These are phyloP conservation scores for Epistrophe eligans DNA, from an alignment of 2,888 invertebrate species.

Conservation along the genomic window DNA sequence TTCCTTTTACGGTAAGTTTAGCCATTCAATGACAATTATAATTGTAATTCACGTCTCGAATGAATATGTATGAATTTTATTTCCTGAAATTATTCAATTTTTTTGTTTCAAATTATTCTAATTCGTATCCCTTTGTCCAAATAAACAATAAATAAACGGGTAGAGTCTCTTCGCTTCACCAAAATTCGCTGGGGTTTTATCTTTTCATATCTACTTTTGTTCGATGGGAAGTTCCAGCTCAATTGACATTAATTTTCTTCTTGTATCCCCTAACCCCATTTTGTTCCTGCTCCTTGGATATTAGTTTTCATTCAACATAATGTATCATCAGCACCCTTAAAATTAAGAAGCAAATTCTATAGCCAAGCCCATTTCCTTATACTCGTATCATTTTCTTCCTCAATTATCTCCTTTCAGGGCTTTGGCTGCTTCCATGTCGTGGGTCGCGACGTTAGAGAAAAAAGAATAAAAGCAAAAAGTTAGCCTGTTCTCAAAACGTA, in stretches of 20 bases:
- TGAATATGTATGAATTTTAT: slow-evolving; percentile 24
- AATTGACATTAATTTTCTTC: slow-evolving; percentile 53
- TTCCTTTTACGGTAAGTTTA: slow-evolving; percentile 72
- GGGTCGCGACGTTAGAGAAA: slow-evolving; percentile 18
- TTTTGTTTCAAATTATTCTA: slow-evolving; percentile 31
- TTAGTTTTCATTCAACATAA: slow-evolving; percentile 36
- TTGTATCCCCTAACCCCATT: background rate
- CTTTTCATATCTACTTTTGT: slow-evolving; percentile 9
- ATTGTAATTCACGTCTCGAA: slow-evolving; percentile 35
- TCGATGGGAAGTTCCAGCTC: slow-evolving; percentile 10
- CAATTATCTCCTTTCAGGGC: slow-evolving; percentile 74
- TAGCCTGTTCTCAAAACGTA: slow-evolving; percentile 13
- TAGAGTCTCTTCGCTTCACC: background rate
- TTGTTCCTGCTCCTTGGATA: slow-evolving; percentile 21
- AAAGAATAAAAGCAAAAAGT: slow-evolving; percentile 29
- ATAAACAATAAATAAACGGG: slow-evolving; percentile 34
- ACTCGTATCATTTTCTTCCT: slow-evolving; percentile 71
- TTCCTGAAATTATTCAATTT: slow-evolving; percentile 13
- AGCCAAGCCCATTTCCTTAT: slow-evolving; percentile 73
- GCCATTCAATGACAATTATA: background rate
- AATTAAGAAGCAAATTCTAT: slow-evolving; percentile 50
- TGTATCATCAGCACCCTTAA: slow-evolving; percentile 50
- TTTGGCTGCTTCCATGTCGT: slow-evolving; percentile 41
- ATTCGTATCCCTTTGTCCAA: slow-evolving; percentile 26
- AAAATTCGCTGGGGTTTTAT: slow-evolving; percentile 10